A percentile compares a stretch with the other conserved stretches of the same genome.
Conservation (phyloP, 2,797 vertebrate genomes). For the Typhlichthys eigenmanni region DNA sequence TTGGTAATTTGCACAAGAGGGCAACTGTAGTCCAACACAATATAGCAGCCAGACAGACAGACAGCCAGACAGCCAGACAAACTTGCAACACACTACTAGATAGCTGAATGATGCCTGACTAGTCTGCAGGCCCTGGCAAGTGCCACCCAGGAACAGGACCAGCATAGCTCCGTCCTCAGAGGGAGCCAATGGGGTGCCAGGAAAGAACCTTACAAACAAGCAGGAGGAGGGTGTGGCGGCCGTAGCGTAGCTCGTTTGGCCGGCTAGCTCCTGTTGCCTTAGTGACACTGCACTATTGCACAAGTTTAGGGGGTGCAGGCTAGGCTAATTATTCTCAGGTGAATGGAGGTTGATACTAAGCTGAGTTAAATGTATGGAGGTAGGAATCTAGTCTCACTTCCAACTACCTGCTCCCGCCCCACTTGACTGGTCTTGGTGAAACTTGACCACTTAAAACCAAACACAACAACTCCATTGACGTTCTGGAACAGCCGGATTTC, state of each 20-base stretch:
- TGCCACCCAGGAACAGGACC: not conserved
- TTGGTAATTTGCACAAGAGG: not conserved
- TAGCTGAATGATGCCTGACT: not conserved
- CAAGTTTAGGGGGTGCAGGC: slow-evolving; percentile 26
- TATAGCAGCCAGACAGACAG: not conserved
- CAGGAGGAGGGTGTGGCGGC: slow-evolving; percentile 37
- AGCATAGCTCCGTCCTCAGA: slow-evolving; percentile 20
- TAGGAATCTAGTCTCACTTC: not conserved
- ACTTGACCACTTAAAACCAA: slow-evolving; percentile 1
- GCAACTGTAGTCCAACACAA: not conserved
- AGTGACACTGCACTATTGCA: slow-evolving; percentile 53
- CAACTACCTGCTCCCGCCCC: not conserved
- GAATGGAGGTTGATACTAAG: slow-evolving; percentile 8
- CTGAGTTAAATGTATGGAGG: not conserved
- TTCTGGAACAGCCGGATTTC: not conserved
- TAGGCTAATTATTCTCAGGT: not conserved
- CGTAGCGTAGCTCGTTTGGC: slow-evolving; percentile 23
- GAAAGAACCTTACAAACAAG: not conserved
- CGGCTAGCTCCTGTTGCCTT: slow-evolving; percentile 51
- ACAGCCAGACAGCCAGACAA: no score
- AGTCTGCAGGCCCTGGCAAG: slow-evolving; percentile 23
- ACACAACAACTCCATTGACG: not conserved
- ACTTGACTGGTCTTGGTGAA: slow-evolving; percentile 1
- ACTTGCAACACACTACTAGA: not conserved
- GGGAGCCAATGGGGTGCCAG: slow-evolving; percentile 9